Percentiles rank a stretch among this genome's conserved stretches.
Conservation (phyloP, 1,140 invertebrate genomes). For the Macrocentrus cingulum region DNA sequence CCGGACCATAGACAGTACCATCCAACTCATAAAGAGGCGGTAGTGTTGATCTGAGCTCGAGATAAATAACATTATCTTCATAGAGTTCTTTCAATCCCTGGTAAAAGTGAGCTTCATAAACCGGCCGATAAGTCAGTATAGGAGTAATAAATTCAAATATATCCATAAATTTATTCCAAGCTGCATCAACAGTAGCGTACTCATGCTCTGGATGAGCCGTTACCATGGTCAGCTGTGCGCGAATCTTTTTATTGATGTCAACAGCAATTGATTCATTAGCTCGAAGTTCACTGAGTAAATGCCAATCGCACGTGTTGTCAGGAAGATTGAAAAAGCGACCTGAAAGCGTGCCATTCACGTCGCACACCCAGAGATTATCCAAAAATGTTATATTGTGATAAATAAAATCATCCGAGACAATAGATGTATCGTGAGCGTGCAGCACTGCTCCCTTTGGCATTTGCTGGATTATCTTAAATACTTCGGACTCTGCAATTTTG, state of each 20-base stretch:
- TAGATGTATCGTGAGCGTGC: conserved; percentile 71
- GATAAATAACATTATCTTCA: conserved; percentile 78
- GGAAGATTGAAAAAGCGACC: conserved; percentile 47
- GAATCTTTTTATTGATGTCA: conserved; percentile 34
- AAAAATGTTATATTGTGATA: conserved; percentile 69
- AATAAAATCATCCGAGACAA: conserved; percentile 68
- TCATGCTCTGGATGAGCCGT: conserved; percentile 61
- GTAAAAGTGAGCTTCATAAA: conserved; percentile 73
- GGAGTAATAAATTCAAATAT: conserved; percentile 66
- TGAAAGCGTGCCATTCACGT: conserved; percentile 35
- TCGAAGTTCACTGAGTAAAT: conserved; percentile 61
- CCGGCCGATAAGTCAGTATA: conserved; percentile 69
- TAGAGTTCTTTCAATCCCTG: conserved; percentile 70
- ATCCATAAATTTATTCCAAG: conserved; percentile 69
- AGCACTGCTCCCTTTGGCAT: conserved; percentile 75
- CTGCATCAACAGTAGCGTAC: conserved; percentile 66
- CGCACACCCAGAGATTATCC: conserved; percentile 70
- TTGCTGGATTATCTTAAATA: conserved; percentile 69
- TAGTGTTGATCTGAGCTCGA: conserved; percentile 59
- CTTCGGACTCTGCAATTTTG: conserved; percentile 65
- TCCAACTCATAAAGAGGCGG: conserved; percentile 11
- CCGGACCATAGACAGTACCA: conserved; percentile 55
- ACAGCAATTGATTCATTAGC: conserved; percentile 31
- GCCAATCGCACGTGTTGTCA: conserved; percentile 60
- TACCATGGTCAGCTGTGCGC: conserved; percentile 62